Percentiles rank a stretch among this genome's conserved stretches.
phyloP scores from a whole-genome alignment of 2,888 invertebrate species.

The Osmoderma eremita region DNA sequence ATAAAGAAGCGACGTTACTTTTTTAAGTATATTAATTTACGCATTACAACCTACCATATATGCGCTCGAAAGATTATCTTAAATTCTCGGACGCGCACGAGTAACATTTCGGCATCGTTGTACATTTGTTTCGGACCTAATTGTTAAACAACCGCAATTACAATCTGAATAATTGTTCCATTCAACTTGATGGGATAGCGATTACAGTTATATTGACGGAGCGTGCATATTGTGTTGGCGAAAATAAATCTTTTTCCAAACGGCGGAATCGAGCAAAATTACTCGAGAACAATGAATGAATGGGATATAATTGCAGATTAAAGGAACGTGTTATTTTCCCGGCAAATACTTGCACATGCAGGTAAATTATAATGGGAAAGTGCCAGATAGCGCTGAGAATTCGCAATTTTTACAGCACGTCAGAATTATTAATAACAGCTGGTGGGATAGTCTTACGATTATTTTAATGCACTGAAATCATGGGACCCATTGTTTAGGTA shows the following conservation, averaged over 20 bases:
- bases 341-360: constrained; percentile 9
- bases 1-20: no score
- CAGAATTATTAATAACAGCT: constrained; percentile 7
- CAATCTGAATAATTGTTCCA: background rate
- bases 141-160: constrained; percentile 3
- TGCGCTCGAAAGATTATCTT: no score
- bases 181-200: constrained; percentile 11
- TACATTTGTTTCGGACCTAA: background rate
- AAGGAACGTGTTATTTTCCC: constrained; percentile 19
- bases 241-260: constrained; percentile 16
- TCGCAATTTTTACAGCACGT: background rate
- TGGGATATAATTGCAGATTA: constrained; percentile 19
- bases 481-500: no score
- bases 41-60: no score
- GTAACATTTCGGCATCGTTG: background rate
- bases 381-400: constrained; percentile 3
- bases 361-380: constrained; percentile 15
- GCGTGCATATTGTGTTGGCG: constrained; percentile 15
- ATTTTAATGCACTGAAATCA: constrained; percentile 53
- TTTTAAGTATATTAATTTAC: no score
- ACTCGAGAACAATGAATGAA: constrained; percentile 24
- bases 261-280: constrained; percentile 15
- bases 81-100: no score
- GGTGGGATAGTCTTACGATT: constrained; percentile 1
- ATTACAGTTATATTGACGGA: constrained; percentile 21